A percentile compares a stretch with the other conserved stretches of the same genome.
Evolutionary conservation across 2,797 vertebrate species (phyloP).

Genomic region (Caiman crocodilus): DNA sequence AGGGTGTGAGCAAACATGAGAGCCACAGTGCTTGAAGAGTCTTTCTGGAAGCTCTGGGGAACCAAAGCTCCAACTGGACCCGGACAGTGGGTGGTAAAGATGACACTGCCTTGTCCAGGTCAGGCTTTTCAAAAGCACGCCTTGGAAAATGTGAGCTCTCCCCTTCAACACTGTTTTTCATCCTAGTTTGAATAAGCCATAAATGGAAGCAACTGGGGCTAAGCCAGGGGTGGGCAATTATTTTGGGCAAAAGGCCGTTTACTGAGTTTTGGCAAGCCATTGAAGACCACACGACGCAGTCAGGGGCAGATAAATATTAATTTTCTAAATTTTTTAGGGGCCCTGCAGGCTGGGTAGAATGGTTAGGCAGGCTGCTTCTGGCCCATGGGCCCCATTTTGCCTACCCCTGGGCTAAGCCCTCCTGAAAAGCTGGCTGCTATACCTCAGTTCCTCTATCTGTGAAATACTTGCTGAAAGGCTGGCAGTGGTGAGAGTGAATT

Average conservation of each 20-base stretch:
- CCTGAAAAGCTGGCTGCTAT: background rate
- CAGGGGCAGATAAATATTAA: no score
- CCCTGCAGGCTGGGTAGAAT: no score
- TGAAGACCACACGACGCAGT: no score
- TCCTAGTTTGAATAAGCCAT: background rate
- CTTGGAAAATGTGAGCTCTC: background rate
- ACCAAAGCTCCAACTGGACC: background rate
- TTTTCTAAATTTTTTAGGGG: no score
- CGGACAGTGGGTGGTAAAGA: rapidly evolving
- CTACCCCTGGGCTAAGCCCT: no score
- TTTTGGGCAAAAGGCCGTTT: no score
- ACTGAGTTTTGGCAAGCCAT: no score
- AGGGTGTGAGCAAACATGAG: rapidly evolving
- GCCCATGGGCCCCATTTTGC: no score
- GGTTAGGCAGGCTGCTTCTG: no score
- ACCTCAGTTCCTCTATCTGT: background rate
- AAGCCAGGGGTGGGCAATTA: background rate
- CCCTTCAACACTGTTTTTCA: background rate
- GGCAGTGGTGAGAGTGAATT: background rate
- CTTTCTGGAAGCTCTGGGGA: rapidly evolving
- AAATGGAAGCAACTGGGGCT: background rate
- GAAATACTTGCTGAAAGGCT: no score
- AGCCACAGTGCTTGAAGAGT: rapidly evolving
- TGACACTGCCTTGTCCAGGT: background rate
- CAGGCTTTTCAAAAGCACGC: background rate